phyloP scores from a whole-genome alignment of 2,113 vertebrate species.

The Oncorhynchus gorbuscha region DNA sequence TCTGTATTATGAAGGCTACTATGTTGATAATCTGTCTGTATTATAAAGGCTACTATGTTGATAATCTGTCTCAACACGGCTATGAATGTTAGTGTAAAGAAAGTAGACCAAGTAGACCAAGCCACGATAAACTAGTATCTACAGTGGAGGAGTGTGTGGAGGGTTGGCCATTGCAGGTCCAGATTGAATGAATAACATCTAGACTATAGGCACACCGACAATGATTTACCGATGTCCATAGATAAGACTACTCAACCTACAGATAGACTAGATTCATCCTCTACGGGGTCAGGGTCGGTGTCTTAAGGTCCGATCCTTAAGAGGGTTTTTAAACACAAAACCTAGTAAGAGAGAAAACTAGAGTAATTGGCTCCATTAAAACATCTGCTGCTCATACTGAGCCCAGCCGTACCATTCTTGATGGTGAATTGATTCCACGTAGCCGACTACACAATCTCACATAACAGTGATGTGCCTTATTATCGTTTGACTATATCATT shows the following conservation, averaged over 20 bases:
- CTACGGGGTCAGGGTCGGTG: too few relatives aligned
- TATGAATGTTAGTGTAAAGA: conserved; percentile 48
- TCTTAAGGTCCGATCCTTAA: too few relatives aligned
- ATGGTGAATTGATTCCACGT: conserved; percentile 9
- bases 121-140: neutral
- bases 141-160: too few relatives aligned
- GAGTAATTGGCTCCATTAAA: conserved; percentile 5
- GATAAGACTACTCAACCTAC: conserved; percentile 45
- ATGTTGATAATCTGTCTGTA: neutral
- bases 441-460: conserved; percentile 33
- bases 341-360: neutral
- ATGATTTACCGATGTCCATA: conserved; percentile 49
- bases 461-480: conserved; percentile 18
- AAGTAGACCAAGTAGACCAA: conserved; percentile 17
- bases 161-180: too few relatives aligned
- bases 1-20: neutral
- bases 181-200: conserved; percentile 31
- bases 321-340: conserved; percentile 20
- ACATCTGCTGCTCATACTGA: neutral
- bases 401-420: neutral
- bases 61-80: conserved; percentile 47
- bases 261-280: conserved; percentile 22
- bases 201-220: conserved; percentile 45
- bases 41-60: conserved; percentile 56
- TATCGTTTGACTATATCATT: conserved; percentile 50